Percentiles rank a stretch among this genome's conserved stretches.
Conservation (phyloP, 1,140 invertebrate genomes). For the Ceratitis capitata region DNA sequence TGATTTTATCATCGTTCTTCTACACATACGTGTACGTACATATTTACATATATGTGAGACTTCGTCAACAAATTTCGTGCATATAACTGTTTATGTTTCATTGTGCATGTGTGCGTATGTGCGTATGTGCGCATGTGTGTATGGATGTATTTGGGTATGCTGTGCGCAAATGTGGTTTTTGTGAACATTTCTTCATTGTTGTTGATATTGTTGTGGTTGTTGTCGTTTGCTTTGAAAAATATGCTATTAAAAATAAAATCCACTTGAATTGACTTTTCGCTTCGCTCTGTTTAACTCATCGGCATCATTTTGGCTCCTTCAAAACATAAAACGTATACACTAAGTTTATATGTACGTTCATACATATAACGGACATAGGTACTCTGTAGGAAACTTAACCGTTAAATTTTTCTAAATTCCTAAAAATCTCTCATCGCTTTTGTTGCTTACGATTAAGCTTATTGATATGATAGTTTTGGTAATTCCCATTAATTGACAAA, state of each 20-base stretch:
- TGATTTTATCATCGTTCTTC: not conserved
- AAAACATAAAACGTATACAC: not conserved
- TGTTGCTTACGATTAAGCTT: no score
- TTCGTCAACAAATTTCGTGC: not conserved
- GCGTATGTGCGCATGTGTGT: no score
- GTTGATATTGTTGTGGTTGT: not conserved
- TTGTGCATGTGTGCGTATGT: not conserved
- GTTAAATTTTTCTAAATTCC: no score
- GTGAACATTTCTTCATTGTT: no score
- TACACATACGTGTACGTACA: no score
- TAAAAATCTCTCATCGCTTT: no score
- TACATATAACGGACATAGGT: not conserved
- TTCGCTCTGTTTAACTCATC: constrained; percentile 23
- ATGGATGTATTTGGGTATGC: no score
- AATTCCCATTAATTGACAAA: no score
- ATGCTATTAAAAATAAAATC: constrained; percentile 36
- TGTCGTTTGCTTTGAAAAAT: not conserved
- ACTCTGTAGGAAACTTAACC: no score
- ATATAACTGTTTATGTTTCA: not conserved
- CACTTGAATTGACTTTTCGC: constrained; percentile 36
- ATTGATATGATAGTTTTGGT: no score
- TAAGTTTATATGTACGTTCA: not conserved
- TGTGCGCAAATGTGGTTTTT: not conserved
- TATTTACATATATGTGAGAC: not conserved
- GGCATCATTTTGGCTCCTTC: not conserved